These are phyloP conservation scores for Sogatella furcifera DNA, from an alignment of 1,140 invertebrate species.

Conservation along the genomic window DNA sequence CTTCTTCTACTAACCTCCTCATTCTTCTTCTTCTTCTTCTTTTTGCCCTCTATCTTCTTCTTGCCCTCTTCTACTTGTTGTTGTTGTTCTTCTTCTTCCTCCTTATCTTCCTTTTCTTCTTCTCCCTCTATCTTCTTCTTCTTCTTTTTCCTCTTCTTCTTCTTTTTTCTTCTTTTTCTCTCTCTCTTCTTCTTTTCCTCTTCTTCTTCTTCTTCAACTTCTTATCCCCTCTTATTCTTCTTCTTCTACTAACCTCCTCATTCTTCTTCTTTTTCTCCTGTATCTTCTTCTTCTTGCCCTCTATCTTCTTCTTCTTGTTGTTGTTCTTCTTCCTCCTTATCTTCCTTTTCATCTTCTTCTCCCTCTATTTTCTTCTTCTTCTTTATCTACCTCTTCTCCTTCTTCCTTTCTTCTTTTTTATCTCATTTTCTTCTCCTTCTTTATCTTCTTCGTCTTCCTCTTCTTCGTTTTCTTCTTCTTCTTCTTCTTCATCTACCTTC, in stretches of 20 bases:
- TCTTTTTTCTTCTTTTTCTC: not conserved
- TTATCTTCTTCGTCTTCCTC: not conserved
- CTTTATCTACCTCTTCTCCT: too few relatives aligned
- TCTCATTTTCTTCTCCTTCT: not conserved
- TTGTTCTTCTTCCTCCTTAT: not conserved
- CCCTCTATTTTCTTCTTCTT: not conserved
- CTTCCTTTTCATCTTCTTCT: not conserved
- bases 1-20: not conserved
- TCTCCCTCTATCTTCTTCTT: too few relatives aligned
- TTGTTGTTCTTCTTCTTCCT: too few relatives aligned
- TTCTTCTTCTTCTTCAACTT: not conserved
- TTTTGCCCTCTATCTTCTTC: too few relatives aligned
- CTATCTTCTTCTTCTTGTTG: not conserved
- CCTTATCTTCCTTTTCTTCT: too few relatives aligned
- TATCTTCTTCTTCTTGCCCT: not conserved
- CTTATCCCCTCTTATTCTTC: not conserved
- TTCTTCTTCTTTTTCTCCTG: not conserved
- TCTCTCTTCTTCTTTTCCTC: not conserved
- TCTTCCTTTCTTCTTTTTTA: not conserved
- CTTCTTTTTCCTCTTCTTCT: too few relatives aligned
- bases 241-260: too few relatives aligned
- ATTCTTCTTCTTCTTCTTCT: not conserved
- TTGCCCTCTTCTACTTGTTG: too few relatives aligned
- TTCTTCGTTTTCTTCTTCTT: not conserved
- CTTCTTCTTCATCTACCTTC: not conserved